Evolutionary conservation across 2,797 vertebrate genomes (phyloP).

Genomic region (Acipenser ruthenus): DNA sequence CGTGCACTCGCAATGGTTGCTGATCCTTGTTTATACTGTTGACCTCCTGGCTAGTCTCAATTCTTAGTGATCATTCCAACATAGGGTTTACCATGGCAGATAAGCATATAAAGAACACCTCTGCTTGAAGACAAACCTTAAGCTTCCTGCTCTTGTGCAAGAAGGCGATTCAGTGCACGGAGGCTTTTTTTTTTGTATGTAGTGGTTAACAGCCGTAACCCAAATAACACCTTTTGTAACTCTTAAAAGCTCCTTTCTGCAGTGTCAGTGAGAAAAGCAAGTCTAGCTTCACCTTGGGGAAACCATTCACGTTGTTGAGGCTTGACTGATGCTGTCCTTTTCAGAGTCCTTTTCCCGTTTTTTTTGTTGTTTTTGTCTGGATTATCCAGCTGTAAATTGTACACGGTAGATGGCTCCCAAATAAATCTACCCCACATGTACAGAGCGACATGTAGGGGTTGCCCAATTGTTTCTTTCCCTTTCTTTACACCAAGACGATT

Average conservation of each 20-base stretch:
- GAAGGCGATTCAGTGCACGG: slow-evolving; percentile 36
- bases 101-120: slow-evolving; percentile 66
- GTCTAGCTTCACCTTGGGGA: slow-evolving; percentile 62
- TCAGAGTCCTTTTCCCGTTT: slow-evolving; percentile 37
- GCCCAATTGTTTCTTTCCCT: slow-evolving; percentile 49
- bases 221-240: slow-evolving; percentile 70
- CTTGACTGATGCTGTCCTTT: slow-evolving; percentile 52
- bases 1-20: slow-evolving; percentile 64
- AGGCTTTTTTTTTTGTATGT: slow-evolving; percentile 54
- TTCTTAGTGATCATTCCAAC: slow-evolving; percentile 80
- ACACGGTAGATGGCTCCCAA: slow-evolving; percentile 45
- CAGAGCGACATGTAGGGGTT: slow-evolving; percentile 29
- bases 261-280: slow-evolving; percentile 50
- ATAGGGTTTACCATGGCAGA: slow-evolving; percentile 74
- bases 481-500: slow-evolving; percentile 36
- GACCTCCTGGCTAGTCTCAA: slow-evolving; percentile 66
- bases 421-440: slow-evolving; percentile 21
- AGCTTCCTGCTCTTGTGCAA: slow-evolving; percentile 42
- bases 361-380: slow-evolving; percentile 4
- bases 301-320: slow-evolving; percentile 77
- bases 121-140: slow-evolving; percentile 53
- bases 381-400: slow-evolving; percentile 48
- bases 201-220: slow-evolving; percentile 65
- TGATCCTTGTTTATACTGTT: slow-evolving; percentile 63
- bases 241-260: slow-evolving; percentile 62